phyloP scores from a whole-genome alignment of 1,140 invertebrate species.

The Copidosoma floridanum region DNA sequence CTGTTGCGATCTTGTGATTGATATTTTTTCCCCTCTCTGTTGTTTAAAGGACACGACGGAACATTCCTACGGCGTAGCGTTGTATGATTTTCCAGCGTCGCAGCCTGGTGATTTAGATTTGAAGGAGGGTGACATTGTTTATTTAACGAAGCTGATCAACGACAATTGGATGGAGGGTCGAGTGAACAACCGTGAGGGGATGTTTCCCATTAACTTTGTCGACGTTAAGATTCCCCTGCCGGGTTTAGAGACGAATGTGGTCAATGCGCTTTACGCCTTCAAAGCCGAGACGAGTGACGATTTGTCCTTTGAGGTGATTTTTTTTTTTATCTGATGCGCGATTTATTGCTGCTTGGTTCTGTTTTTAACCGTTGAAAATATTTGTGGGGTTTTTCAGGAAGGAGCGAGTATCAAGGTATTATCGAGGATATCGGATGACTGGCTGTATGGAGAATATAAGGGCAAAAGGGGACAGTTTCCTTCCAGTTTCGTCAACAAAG shows the following conservation, averaged over 20 bases:
- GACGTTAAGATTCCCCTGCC: conserved; percentile 72
- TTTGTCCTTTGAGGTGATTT: conserved; percentile 58
- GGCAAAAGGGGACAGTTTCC: conserved; percentile 77
- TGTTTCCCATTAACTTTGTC: conserved; percentile 80
- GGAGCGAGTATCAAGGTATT: conserved; percentile 72
- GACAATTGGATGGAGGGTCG: conserved; percentile 78
- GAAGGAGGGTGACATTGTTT: conserved; percentile 71
- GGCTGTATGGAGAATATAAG: conserved; percentile 74
- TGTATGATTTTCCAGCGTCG: conserved; percentile 71
- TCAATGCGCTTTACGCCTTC: conserved; percentile 64
- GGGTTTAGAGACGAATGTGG: conserved; percentile 44
- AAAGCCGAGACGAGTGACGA: conserved; percentile 63
- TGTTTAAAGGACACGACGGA: conserved; percentile 45
- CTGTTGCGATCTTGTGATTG: not conserved
- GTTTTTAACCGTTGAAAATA: too few species aligned
- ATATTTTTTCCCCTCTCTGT: too few species aligned
- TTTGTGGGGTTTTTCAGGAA: conserved; percentile 52
- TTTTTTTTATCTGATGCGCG: not conserved
- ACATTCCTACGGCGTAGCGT: conserved; percentile 67
- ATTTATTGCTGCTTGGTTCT: too few species aligned
- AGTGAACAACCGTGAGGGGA: conserved; percentile 65
- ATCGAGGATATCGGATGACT: conserved; percentile 73
- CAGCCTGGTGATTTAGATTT: conserved; percentile 72
- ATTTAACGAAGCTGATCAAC: conserved; percentile 67
- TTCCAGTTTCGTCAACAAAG: conserved; percentile 70